Evolutionary conservation across 2,888 invertebrate species (phyloP).

Genomic region (Zygogramma bicolorata): DNA sequence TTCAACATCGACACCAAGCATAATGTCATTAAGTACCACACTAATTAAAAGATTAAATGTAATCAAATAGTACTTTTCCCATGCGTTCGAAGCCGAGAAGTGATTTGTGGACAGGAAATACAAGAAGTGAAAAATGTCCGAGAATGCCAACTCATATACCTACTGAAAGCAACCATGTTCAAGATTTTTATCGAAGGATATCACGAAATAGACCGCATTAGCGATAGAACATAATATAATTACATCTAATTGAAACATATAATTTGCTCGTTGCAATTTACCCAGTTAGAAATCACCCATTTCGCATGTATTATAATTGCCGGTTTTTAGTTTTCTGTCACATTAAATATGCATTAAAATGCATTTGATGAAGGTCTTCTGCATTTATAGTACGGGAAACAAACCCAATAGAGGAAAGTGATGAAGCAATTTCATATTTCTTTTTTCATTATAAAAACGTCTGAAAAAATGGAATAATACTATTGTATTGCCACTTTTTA

Average conservation of each 20-base stretch:
- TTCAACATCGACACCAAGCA: too few relatives aligned
- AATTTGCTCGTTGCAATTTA: slow-evolving; percentile 27
- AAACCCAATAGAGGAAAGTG: too few relatives aligned
- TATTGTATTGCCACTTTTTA: too few relatives aligned
- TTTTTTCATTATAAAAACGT: too few relatives aligned
- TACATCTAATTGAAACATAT: slow-evolving; percentile 32
- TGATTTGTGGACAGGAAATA: neutral
- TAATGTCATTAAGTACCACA: too few relatives aligned
- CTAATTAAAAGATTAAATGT: too few relatives aligned
- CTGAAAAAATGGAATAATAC: too few relatives aligned
- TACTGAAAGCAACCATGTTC: neutral
- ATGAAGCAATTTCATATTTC: too few relatives aligned
- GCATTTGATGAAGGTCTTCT: slow-evolving; percentile 27
- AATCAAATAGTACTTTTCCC: neutral
- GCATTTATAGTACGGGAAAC: neutral
- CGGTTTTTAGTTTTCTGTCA: slow-evolving; percentile 38
- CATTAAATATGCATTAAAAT: slow-evolving; percentile 39
- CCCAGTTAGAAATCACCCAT: slow-evolving; percentile 31
- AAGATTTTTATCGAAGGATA: neutral
- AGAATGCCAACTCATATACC: neutral
- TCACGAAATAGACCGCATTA: neutral
- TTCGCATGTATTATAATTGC: slow-evolving; percentile 32
- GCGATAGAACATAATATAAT: slow-evolving; percentile 30
- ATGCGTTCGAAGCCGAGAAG: too few relatives aligned
- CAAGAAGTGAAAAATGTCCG: neutral